phyloP scores from a whole-genome alignment of 2,888 invertebrate genomes.

The Chorisops tibialis region DNA sequence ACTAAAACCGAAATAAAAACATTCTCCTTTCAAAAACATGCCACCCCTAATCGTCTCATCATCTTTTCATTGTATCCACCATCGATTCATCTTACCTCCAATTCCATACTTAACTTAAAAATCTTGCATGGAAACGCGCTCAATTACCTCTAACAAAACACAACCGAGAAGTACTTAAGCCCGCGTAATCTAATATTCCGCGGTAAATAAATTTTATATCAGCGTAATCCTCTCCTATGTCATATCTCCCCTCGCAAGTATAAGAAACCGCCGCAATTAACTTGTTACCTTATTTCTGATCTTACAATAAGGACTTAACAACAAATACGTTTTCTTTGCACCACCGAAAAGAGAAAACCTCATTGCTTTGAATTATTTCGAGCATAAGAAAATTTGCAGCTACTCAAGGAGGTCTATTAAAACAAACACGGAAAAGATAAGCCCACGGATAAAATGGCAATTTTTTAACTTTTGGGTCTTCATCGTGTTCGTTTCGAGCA shows the following conservation, averaged over 20 bases:
- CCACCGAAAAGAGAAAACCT: constrained; percentile 9
- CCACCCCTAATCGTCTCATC: too few species aligned
- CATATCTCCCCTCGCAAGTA: neutral
- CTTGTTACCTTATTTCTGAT: constrained; percentile 22
- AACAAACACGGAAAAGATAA: constrained; percentile 24
- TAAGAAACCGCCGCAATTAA: constrained; percentile 22
- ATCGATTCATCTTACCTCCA: too few species aligned
- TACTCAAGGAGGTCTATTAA: constrained; percentile 24
- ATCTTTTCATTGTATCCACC: too few species aligned
- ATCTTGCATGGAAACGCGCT: constrained; percentile 5
- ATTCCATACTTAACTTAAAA: too few species aligned
- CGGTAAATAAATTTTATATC: constrained; percentile 22
- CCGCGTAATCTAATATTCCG: constrained; percentile 25
- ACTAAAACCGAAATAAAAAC: too few species aligned
- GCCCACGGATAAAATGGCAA: constrained; percentile 23
- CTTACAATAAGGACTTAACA: neutral
- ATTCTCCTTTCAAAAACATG: too few species aligned
- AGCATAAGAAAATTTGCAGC: constrained; percentile 24
- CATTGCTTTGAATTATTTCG: constrained; percentile 24
- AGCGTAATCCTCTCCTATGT: constrained; percentile 11
- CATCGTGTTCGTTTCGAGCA: neutral
- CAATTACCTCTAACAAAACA: constrained; percentile 13
- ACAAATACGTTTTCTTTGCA: too few species aligned
- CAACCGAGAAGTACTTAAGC: constrained; percentile 17
- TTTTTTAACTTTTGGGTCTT: constrained; percentile 14